These are phyloP conservation scores for Ormyrus pomaceus DNA, from an alignment of 2,888 invertebrate species.

Conservation along the genomic window DNA sequence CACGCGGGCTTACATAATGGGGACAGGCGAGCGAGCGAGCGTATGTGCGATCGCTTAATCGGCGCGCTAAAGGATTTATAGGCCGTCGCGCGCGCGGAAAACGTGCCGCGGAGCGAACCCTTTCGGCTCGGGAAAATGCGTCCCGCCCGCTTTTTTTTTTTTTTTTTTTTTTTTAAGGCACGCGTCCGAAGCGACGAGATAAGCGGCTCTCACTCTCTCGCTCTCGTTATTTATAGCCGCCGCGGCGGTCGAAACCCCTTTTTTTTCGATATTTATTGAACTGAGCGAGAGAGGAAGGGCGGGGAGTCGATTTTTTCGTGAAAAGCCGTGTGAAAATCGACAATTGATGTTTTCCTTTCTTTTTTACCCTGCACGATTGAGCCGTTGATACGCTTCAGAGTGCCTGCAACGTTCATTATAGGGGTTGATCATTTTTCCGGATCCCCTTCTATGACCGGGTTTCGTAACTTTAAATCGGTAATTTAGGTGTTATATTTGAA, in stretches of 20 bases:
- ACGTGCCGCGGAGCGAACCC: conserved; percentile 2
- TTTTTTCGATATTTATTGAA: neutral
- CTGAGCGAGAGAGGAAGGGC: too few species aligned
- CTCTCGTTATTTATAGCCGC: conserved; percentile 28
- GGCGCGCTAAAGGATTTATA: conserved; percentile 4
- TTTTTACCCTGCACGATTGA: neutral
- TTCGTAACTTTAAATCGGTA: too few species aligned
- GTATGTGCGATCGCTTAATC: neutral
- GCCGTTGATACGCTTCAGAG: neutral
- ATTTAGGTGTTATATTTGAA: too few species aligned
- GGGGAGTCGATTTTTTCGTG: conserved; percentile 6
- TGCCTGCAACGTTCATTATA: too few species aligned
- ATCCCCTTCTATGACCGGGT: too few species aligned
- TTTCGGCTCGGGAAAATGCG: conserved; percentile 11
- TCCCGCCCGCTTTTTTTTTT: neutral
- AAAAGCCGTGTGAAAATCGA: conserved; percentile 27
- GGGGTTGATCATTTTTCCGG: too few species aligned
- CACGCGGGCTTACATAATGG: too few species aligned
- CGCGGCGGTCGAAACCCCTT: neutral
- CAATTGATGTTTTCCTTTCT: conserved; percentile 5
- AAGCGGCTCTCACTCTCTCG: conserved; percentile 5
- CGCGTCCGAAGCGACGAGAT: conserved; percentile 7
- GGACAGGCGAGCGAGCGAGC: too few species aligned
- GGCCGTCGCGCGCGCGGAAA: neutral
- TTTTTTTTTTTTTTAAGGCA: neutral